Percentiles rank a stretch among this genome's conserved stretches.
phyloP scores from a whole-genome alignment of 2,797 vertebrate genomes.

The Melanotaenia boesemani region DNA sequence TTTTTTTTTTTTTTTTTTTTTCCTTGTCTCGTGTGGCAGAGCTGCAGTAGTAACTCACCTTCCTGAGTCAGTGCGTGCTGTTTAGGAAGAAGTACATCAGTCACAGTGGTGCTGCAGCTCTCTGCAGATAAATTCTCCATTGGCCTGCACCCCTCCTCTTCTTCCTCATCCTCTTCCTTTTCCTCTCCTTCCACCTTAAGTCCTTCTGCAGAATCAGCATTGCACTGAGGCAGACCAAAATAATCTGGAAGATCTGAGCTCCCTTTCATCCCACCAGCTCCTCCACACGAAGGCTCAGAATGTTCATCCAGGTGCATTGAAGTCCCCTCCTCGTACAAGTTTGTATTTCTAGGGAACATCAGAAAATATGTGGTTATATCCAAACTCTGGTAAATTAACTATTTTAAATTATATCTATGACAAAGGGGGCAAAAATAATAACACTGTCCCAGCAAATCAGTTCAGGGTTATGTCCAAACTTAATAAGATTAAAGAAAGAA shows the following conservation, averaged over 20 bases:
- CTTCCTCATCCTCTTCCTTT: not conserved
- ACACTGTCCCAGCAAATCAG: not conserved
- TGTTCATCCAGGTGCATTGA: conserved; percentile 78
- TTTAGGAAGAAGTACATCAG: conserved; percentile 56
- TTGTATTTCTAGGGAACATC: conserved; percentile 77
- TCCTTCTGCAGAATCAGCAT: conserved; percentile 66
- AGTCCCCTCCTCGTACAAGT: conserved; percentile 78
- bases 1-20: not conserved
- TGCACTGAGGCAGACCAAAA: conserved; percentile 73
- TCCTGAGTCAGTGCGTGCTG: conserved; percentile 53
- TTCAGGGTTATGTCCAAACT: not conserved
- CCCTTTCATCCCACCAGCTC: conserved; percentile 82
- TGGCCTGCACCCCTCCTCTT: conserved; percentile 18
- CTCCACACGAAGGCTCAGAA: conserved; percentile 73
- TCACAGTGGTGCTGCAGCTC: conserved; percentile 38
- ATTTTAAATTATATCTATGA: not conserved
- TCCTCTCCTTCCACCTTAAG: conserved; percentile 44
- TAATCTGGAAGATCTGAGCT: conserved; percentile 68
- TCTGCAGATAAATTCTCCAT: conserved; percentile 38
- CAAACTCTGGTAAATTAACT: conserved; percentile 24
- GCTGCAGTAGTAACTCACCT: conserved; percentile 60
- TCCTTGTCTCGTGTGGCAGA: not conserved
- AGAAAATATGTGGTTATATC: conserved; percentile 16
- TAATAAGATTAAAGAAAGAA: not conserved
- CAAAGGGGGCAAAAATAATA: too few species aligned